Evolutionary conservation across 1,140 invertebrate species (phyloP).

Genomic region (Melipona quadrifasciata): DNA sequence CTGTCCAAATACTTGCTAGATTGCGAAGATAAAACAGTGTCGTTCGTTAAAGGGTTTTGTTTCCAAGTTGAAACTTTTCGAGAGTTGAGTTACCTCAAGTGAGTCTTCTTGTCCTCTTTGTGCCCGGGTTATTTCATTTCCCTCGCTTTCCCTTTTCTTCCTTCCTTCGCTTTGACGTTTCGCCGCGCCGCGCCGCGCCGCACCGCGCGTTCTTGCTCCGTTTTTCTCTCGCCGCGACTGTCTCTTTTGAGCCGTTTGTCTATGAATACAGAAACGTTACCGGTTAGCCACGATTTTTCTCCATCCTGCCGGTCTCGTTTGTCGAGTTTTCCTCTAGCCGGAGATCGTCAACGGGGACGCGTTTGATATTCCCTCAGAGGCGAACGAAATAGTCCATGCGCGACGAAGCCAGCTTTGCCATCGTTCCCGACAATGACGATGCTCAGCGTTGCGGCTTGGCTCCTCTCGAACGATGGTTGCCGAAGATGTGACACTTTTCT

Average conservation of each 20-base stretch:
- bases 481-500: background rate
- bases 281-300: background rate
- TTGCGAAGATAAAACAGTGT: too few relatives aligned
- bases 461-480: background rate
- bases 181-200: too few relatives aligned
- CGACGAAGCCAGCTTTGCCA: background rate
- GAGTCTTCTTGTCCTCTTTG: background rate
- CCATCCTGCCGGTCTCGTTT: background rate
- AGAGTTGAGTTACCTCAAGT: background rate
- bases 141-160: background rate
- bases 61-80: background rate
- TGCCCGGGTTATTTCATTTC: conserved; percentile 31
- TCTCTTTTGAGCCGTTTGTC: background rate
- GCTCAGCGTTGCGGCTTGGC: background rate
- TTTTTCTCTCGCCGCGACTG: background rate
- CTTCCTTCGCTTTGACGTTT: background rate
- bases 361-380: background rate
- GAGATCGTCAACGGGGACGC: background rate
- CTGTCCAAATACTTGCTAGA: too few relatives aligned
- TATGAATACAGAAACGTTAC: background rate
- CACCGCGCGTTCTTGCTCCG: background rate
- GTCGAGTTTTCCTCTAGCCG: background rate
- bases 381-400: background rate
- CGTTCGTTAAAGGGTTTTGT: background rate
- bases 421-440: background rate